Evolutionary conservation across 2,113 vertebrate genomes (phyloP).

Genomic region (Sebastes schlegelii): DNA sequence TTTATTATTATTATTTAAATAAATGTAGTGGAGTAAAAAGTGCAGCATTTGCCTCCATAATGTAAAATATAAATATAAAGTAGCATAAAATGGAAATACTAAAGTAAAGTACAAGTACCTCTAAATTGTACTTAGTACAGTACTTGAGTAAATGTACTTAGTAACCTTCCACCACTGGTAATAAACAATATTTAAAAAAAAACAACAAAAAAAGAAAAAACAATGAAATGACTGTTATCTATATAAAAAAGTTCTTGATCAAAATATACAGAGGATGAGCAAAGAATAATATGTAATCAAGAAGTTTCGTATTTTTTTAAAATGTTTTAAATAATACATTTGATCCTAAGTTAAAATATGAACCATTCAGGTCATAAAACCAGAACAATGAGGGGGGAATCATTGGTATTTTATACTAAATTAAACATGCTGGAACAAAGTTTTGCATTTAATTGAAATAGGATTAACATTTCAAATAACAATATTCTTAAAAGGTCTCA

Average conservation of each 20-base stretch:
- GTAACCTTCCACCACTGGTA: too few species aligned
- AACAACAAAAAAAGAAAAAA: too few species aligned
- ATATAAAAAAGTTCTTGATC: background rate
- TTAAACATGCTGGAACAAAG: background rate
- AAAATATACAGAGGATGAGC: background rate
- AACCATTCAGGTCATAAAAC: background rate
- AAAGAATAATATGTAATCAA: background rate
- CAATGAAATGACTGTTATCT: background rate
- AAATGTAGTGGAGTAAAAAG: background rate
- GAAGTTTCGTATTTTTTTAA: too few species aligned
- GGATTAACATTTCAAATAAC: background rate
- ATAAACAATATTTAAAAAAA: too few species aligned
- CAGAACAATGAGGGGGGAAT: background rate
- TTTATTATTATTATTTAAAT: too few species aligned
- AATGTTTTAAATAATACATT: background rate
- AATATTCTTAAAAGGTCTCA: background rate
- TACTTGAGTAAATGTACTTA: background rate
- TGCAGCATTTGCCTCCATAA: background rate
- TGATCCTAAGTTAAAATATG: background rate
- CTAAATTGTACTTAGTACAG: background rate
- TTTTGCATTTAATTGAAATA: background rate
- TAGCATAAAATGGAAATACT: background rate
- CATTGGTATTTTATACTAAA: background rate
- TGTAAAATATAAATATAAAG: background rate
- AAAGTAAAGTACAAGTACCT: background rate